Base-by-base conservation (phyloP, 2,888 invertebrate genomes). In the Agriopis leucophaearia region DNA sequence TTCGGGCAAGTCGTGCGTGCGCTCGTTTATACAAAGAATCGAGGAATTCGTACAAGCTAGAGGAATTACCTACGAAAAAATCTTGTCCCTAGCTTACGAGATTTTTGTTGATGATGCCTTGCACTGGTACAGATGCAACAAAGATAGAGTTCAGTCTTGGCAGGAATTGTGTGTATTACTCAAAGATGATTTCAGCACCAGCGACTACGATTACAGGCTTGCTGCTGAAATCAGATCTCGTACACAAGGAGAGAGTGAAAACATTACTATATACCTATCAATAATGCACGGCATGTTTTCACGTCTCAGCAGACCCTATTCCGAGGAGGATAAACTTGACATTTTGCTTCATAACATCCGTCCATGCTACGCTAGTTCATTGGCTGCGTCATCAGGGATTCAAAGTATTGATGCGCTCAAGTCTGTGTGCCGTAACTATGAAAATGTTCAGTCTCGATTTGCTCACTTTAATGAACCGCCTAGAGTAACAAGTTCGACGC, bases 201-300 rank as follows among this genome's bases (percentile, higher is more conserved):
- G 3, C 2, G 75, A 76, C n/a, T 76, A 74, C 12, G 75, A 76
- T 36, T 75, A 75, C 13, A 36, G 66, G 0, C 47, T 78, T 0
- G 0, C 52, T 0, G 10, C 64, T 1, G 76, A 78, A 64, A 78
- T 78, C 10, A 50, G 75, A 0, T 38, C 40, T 0, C 73, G 76
- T 7, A 75, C 75, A 0, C 76, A 76, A 13, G 77, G 77, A 0
- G 74, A 72, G 2, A 15, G 9, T 0, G 75, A 78, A 51, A 74
- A 69, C n/a, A 76, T 78, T 0, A 68, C 67, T 0, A 69, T 78
- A 10, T 78, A 76, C 27, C 8, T 78, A 0, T 63, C 78, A 0
- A 76, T 78, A 1, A 77, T 80, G 76, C 38, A 65, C 1, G 74
- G 73, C 7, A 65, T 76, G 70, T 77, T 78, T 47, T 72, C 74